Conservation (phyloP, 1,140 invertebrate genomes). For the Drosophila persimilis region DNA sequence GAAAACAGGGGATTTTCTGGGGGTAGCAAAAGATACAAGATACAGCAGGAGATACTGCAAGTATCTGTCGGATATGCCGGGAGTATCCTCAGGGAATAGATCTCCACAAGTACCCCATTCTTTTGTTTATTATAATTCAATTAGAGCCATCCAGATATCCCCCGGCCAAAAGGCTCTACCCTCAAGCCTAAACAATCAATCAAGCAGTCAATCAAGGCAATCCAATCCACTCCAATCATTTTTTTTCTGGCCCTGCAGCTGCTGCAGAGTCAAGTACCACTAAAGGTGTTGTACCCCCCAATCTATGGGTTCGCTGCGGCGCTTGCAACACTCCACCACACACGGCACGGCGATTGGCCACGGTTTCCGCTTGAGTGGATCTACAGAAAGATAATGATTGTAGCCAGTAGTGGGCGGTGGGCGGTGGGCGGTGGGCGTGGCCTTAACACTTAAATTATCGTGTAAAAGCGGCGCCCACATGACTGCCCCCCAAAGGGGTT, state of each 20-base stretch:
- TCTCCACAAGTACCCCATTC: not conserved
- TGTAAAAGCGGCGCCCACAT: constrained; percentile 46
- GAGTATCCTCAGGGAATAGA: no score
- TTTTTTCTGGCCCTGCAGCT: constrained; percentile 2
- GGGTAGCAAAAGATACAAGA: not conserved
- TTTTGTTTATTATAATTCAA: constrained; percentile 26
- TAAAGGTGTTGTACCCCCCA: constrained; percentile 24
- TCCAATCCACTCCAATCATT: constrained; percentile 23
- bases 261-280: not conserved
- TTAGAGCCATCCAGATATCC: constrained; percentile 13
- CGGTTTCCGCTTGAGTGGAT: constrained; percentile 26
- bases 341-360: constrained; percentile 16
- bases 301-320: constrained; percentile 20
- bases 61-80: no score
- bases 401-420: constrained; percentile 12
- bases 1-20: constrained; percentile 22
- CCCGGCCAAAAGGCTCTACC: not conserved
- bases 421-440: constrained; percentile 33
- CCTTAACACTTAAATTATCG: constrained; percentile 31
- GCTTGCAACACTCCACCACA: constrained; percentile 24
- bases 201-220: constrained; percentile 24
- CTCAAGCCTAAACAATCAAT: constrained; percentile 5
- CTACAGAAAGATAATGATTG: constrained; percentile 16
- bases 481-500: constrained; percentile 38
- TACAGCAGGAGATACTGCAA: no score